phyloP scores from a whole-genome alignment of 2,113 vertebrate species.

The Dipodomys ordii region DNA sequence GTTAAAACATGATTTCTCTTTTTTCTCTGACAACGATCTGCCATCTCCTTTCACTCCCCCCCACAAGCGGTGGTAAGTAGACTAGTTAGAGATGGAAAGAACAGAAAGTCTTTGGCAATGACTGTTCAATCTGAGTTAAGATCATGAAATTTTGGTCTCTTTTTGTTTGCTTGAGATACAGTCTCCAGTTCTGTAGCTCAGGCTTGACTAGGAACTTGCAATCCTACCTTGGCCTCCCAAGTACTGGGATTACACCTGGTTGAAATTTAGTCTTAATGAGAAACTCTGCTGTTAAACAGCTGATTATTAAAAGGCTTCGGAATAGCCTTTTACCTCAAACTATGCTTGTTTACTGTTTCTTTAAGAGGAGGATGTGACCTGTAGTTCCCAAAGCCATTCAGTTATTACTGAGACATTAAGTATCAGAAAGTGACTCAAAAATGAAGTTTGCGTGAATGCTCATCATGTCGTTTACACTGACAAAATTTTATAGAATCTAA shows the following conservation, averaged over 20 bases:
- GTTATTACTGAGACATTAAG: slow-evolving; percentile 47
- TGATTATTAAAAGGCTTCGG: neutral
- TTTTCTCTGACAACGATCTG: slow-evolving; percentile 30
- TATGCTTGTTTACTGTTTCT: neutral
- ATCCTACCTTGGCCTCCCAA: neutral
- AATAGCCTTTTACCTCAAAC: slow-evolving; percentile 24
- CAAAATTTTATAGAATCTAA: neutral
- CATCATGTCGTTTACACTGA: slow-evolving; percentile 17
- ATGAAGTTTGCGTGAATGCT: slow-evolving; percentile 17
- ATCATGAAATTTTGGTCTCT: slow-evolving; percentile 22
- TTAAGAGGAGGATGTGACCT: slow-evolving; percentile 5
- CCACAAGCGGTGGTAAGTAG: neutral
- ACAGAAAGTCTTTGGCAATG: neutral
- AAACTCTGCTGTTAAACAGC: slow-evolving; percentile 30
- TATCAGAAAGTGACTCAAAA: slow-evolving; percentile 48
- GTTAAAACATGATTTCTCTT: slow-evolving; percentile 44
- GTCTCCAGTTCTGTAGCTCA: neutral
- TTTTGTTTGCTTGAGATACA: neutral
- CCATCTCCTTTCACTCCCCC: no score
- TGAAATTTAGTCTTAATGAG: neutral
- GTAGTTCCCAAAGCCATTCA: slow-evolving; percentile 17
- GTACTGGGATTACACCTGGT: neutral
- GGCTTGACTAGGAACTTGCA: neutral
- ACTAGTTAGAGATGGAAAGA: neutral
- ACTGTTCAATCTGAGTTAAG: neutral